These are phyloP conservation scores for Epirrita christyi DNA, from an alignment of 2,888 invertebrate genomes.

Conservation along the genomic window DNA sequence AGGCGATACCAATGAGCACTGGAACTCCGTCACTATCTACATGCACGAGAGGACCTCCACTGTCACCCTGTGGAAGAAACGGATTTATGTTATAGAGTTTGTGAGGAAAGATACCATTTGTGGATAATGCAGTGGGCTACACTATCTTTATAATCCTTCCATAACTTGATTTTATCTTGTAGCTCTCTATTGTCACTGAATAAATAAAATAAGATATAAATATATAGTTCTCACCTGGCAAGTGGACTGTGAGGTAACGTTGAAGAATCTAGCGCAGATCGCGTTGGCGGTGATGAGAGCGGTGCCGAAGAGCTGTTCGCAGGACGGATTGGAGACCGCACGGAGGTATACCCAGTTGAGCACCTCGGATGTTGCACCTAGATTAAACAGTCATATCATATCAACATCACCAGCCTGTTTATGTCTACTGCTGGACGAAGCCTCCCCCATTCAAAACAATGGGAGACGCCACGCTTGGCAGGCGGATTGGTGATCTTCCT, in stretches of 20 bases:
- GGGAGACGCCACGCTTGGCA: too few species aligned
- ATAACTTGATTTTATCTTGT: too few species aligned
- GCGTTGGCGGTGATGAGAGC: conserved; percentile 44
- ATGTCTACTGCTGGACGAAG: too few species aligned
- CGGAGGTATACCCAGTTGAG: conserved; percentile 72
- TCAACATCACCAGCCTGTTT: too few species aligned
- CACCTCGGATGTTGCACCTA: conserved; percentile 53
- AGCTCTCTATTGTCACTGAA: too few species aligned
- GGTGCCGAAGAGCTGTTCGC: conserved; percentile 45
- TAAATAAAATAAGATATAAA: too few species aligned
- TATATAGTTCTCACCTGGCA: conserved; percentile 59
- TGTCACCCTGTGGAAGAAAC: conserved; percentile 64
- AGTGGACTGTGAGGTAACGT: conserved; percentile 74
- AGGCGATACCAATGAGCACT: conserved; percentile 65
- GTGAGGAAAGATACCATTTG: neutral
- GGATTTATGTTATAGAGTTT: neutral
- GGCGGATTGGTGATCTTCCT: too few species aligned
- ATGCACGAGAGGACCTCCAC: conserved; percentile 73
- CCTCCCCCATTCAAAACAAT: too few species aligned
- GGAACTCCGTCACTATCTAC: conserved; percentile 50
- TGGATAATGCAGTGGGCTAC: too few species aligned
- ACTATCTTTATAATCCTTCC: too few species aligned
- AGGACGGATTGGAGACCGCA: conserved; percentile 56
- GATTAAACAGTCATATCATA: neutral
- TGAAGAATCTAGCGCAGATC: conserved; percentile 70